Conservation (phyloP, 2,797 vertebrate species). For the Presbytis comata region DNA sequence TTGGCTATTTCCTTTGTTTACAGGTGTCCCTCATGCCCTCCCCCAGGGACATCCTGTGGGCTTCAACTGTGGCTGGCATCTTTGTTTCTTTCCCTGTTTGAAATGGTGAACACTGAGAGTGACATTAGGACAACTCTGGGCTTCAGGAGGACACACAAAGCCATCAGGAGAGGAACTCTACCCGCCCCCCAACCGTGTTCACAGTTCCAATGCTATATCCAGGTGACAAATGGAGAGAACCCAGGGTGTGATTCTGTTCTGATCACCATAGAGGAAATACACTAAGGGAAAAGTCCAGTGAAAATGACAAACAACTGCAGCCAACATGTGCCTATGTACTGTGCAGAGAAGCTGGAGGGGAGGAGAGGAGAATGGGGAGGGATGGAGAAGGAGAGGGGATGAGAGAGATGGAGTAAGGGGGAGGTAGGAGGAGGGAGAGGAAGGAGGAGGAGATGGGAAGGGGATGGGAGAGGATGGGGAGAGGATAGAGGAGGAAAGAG, state of each 20-base stretch:
- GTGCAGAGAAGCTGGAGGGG: background rate
- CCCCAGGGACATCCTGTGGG: slow-evolving; percentile 41
- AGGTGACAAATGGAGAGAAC: slow-evolving; percentile 40
- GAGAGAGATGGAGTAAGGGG: too few relatives aligned
- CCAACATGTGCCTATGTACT: background rate
- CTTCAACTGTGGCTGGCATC: slow-evolving; percentile 56
- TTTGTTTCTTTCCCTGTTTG: slow-evolving; percentile 39
- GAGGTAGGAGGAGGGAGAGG: background rate
- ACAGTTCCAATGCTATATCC: accelerated
- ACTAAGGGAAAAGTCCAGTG: background rate
- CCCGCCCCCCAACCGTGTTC: background rate
- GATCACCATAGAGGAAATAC: background rate
- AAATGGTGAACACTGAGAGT: slow-evolving; percentile 63
- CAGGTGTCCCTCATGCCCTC: slow-evolving; percentile 37
- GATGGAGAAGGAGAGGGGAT: background rate
- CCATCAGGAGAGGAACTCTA: background rate
- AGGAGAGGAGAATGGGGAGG: background rate
- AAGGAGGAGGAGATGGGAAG: background rate
- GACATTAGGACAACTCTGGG: slow-evolving; percentile 51
- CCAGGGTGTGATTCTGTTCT: slow-evolving; percentile 41
- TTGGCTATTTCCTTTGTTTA: slow-evolving; percentile 16
- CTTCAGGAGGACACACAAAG: slow-evolving; percentile 32
- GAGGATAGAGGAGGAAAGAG: background rate
- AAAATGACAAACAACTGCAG: slow-evolving; percentile 40
- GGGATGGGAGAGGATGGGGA: background rate